Conservation (phyloP, 1,140 invertebrate genomes). For the Listronotus oregonensis region DNA sequence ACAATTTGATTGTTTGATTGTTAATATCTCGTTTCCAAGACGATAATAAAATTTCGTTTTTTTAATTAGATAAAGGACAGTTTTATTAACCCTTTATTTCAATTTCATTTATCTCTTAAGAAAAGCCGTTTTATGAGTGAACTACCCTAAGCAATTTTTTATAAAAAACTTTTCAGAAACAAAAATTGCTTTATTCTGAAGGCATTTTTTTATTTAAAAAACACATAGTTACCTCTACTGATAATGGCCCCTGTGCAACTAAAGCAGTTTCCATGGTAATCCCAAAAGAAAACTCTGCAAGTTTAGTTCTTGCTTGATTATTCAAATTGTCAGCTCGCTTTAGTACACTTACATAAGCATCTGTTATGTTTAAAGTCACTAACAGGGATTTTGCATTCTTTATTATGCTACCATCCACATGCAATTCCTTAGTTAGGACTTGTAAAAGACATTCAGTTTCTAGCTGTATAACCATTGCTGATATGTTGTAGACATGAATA, state of each 20-base stretch:
- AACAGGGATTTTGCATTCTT: constrained; percentile 74
- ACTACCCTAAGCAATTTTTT: too few relatives aligned
- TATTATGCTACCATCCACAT: constrained; percentile 76
- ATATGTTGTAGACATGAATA: constrained; percentile 83
- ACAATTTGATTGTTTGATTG: too few relatives aligned
- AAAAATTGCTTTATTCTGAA: too few relatives aligned
- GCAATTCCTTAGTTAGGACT: constrained; percentile 74
- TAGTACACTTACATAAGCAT: constrained; percentile 60
- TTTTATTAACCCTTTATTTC: too few relatives aligned
- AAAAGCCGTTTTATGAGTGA: too few relatives aligned
- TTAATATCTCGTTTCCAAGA: too few relatives aligned
- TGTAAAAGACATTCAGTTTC: constrained; percentile 74
- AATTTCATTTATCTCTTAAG: too few relatives aligned
- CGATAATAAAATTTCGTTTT: too few relatives aligned
- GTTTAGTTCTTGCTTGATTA: constrained; percentile 58
- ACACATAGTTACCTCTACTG: constrained; percentile 68
- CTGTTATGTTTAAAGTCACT: constrained; percentile 69
- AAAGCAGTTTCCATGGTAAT: constrained; percentile 75
- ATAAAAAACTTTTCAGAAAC: too few relatives aligned
- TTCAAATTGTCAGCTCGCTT: constrained; percentile 54
- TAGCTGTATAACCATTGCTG: constrained; percentile 70
- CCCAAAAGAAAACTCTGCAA: constrained; percentile 73
- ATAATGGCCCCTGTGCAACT: constrained; percentile 74
- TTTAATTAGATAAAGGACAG: too few relatives aligned
- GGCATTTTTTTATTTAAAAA: too few relatives aligned